Evolutionary conservation across 2,113 vertebrate genomes (phyloP).

Genomic region (Mormyrus iriodes): DNA sequence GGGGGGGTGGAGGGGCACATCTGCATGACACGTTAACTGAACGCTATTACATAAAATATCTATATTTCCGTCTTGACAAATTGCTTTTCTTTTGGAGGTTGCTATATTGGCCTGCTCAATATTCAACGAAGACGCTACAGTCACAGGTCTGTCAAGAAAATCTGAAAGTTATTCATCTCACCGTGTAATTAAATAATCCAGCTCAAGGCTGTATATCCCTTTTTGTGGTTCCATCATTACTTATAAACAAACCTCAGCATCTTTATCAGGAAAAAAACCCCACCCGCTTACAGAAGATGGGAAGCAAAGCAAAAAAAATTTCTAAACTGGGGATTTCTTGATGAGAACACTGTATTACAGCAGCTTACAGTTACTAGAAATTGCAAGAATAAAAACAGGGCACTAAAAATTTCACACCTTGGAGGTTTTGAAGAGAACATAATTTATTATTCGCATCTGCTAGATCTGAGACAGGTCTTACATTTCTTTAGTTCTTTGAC

Average conservation of each 20-base stretch:
- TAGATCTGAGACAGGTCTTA: neutral
- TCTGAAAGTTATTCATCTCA: slow-evolving; percentile 12
- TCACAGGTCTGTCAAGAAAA: neutral
- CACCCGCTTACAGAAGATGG: neutral
- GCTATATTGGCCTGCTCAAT: neutral
- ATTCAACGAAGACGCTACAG: neutral
- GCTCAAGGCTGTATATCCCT: neutral
- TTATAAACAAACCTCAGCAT: slow-evolving; percentile 9
- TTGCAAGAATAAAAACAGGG: neutral
- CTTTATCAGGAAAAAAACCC: neutral
- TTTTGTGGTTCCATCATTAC: neutral
- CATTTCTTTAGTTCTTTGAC: neutral
- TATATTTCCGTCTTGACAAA: neutral
- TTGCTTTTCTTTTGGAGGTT: neutral
- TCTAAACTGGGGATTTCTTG: neutral
- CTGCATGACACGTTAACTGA: neutral
- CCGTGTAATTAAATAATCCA: slow-evolving; percentile 1
- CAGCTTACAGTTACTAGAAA: neutral
- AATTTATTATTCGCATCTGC: neutral
- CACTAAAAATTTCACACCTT: neutral
- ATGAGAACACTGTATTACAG: neutral
- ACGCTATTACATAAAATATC: neutral
- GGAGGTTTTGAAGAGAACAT: neutral
- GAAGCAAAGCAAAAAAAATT: neutral
- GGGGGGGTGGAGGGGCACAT: neutral